Percentiles rank a stretch among this genome's conserved stretches.
Conservation (phyloP, 2,113 vertebrate species). For the Propithecus coquereli region DNA sequence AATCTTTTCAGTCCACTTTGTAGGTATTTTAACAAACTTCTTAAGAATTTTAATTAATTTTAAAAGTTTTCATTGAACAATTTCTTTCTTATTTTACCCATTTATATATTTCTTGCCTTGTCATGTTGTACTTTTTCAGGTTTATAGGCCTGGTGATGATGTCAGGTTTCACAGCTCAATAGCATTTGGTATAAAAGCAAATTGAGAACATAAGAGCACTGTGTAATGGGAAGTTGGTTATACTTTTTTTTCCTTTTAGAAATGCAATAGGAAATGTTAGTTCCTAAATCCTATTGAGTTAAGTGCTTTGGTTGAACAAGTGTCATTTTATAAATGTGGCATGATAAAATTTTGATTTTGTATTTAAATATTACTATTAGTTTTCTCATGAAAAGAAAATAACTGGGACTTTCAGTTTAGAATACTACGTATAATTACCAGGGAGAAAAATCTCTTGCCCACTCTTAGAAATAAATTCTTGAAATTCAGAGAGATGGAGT, state of each 20-base stretch:
- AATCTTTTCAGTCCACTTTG: background rate
- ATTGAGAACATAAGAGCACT: background rate
- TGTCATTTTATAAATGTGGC: background rate
- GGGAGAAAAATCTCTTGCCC: background rate
- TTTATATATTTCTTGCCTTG: background rate
- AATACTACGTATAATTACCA: background rate
- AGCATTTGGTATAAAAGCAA: background rate
- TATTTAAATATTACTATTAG: background rate
- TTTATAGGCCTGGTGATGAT: background rate
- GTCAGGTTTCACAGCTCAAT: background rate
- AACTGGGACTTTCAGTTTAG: background rate
- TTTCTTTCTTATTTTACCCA: background rate
- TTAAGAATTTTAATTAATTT: slow-evolving; percentile 2
- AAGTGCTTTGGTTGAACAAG: background rate
- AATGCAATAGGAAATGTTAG: background rate
- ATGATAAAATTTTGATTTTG: background rate
- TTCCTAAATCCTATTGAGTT: background rate
- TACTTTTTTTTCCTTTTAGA: slow-evolving; percentile 3
- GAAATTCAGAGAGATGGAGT: background rate
- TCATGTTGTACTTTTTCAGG: background rate
- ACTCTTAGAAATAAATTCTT: slow-evolving; percentile 23
- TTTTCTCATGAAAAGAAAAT: slow-evolving; percentile 23
- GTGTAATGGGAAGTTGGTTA: background rate
- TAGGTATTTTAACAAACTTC: background rate
- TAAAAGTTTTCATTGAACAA: background rate